Evolutionary conservation across 2,797 vertebrate genomes (phyloP).

Genomic region (Eulemur coronatus): DNA sequence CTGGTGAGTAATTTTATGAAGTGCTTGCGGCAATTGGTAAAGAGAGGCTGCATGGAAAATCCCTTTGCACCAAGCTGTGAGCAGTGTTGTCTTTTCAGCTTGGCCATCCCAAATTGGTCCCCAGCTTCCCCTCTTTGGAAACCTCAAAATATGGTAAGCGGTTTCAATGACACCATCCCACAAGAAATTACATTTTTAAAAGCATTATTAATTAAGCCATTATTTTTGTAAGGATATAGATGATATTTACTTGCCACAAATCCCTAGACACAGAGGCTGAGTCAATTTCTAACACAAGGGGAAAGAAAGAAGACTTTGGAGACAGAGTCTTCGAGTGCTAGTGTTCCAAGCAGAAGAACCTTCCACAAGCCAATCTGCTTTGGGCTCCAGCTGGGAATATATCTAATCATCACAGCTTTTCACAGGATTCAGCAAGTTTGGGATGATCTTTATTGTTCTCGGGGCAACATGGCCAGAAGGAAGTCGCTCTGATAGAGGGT

Average conservation of each 20-base stretch:
- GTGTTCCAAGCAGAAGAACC: neutral
- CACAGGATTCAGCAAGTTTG: neutral
- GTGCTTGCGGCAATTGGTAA: constrained; percentile 6
- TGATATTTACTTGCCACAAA: neutral
- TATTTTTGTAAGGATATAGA: neutral
- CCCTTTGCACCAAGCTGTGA: neutral
- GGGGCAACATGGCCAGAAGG: neutral
- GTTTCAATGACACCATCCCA: neutral
- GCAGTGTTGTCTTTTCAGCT: neutral
- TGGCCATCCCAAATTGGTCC: neutral
- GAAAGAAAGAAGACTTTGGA: no score
- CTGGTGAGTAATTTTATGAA: constrained; percentile 65
- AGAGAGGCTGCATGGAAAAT: constrained; percentile 33
- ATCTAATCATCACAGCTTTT: neutral
- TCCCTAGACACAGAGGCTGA: neutral
- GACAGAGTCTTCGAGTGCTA: neutral
- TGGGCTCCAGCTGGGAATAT: neutral
- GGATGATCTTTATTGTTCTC: neutral
- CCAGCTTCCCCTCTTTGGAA: neutral
- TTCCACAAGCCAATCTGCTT: neutral
- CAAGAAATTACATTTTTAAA: neutral
- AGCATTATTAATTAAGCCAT: neutral
- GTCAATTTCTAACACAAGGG: neutral
- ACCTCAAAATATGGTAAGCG: neutral
- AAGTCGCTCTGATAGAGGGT: neutral